Evolutionary conservation across 2,113 vertebrate species (phyloP), one percentile per base, ranked within the genome.

Genomic region (Archocentrus centrarchus): DNA sequence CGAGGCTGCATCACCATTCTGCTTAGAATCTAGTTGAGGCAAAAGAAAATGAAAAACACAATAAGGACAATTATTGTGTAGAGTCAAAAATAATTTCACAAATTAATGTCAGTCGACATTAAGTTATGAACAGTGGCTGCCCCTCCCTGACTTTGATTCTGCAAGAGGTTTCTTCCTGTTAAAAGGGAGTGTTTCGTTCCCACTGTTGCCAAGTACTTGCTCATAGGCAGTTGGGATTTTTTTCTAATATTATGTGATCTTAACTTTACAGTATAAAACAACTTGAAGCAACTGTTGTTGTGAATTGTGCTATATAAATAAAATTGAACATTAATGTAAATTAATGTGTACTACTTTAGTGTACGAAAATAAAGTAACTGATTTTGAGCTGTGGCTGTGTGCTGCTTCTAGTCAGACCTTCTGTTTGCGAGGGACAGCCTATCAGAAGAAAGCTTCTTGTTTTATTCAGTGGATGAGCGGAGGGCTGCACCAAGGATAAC

Each of bases 1-100:
- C 1, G 96, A 97, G 6, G 97, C 97, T 4, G 97, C 97, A 14
- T 98, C 97, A 15, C 97, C 97, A 1, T 98, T 98, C 93, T 97
- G 96, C 92, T 97, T 97, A 30, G 96, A 96, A 92, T 97, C 97
- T 97, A 68, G 9, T 37, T 11, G 15, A 13, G 39, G 14, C 13
- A 20, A 62, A 22, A n/a, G 18, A 47, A 62, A 77, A 22, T 41
- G 27, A 41, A 30, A 62, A 77, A 20, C 15, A 24, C 9, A 18
- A 9, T 55, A 24, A 68, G 18, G 20, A 60, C 1, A 22, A 20
- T 27, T 4, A 39, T 39, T 22, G 10, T 41, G 13, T 6, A 41
- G 24, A 79, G n/a, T 79, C 15, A 55, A 37, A 63, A 64, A 24
- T 7, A 0, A 73, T n/a, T 73, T 35, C 27, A 55, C 13, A 73